Evolutionary conservation across 1,140 invertebrate species (phyloP).

Genomic region (Trichoplusia ni): DNA sequence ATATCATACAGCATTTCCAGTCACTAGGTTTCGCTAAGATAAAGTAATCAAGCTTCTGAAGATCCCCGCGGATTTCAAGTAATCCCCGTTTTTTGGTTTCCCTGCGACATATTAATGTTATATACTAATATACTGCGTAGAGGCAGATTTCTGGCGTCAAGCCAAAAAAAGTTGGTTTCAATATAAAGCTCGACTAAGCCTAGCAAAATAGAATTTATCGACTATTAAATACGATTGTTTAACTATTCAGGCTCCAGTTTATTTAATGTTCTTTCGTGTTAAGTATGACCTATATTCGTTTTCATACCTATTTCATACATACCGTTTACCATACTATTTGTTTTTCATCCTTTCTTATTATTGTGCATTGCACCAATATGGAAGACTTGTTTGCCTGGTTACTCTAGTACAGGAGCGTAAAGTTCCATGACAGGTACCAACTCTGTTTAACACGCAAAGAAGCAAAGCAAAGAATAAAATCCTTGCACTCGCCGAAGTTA

Average conservation of each 20-base stretch:
- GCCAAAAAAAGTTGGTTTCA: constrained; percentile 10
- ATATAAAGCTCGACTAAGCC: background rate
- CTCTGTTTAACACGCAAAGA: too few relatives aligned
- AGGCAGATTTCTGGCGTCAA: background rate
- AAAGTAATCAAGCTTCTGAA: background rate
- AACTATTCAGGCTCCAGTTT: constrained; percentile 2
- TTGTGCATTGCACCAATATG: too few relatives aligned
- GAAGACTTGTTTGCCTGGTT: too few relatives aligned
- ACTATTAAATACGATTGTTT: constrained; percentile 10
- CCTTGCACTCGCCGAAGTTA: too few relatives aligned
- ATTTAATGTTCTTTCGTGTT: background rate
- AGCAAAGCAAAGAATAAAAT: too few relatives aligned
- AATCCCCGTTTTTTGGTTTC: constrained; percentile 15
- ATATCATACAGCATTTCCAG: background rate
- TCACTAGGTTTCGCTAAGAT: background rate
- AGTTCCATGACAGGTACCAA: too few relatives aligned
- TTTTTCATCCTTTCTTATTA: too few relatives aligned
- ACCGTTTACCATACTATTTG: too few relatives aligned
- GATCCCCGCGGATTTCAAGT: background rate
- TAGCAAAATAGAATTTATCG: constrained; percentile 22
- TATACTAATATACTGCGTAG: constrained; percentile 1
- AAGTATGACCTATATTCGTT: background rate
- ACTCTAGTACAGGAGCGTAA: too few relatives aligned
- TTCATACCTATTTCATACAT: too few relatives aligned
- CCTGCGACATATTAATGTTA: background rate